phyloP scores from a whole-genome alignment of 2,797 vertebrate species.

The Enteromius treurensis region DNA sequence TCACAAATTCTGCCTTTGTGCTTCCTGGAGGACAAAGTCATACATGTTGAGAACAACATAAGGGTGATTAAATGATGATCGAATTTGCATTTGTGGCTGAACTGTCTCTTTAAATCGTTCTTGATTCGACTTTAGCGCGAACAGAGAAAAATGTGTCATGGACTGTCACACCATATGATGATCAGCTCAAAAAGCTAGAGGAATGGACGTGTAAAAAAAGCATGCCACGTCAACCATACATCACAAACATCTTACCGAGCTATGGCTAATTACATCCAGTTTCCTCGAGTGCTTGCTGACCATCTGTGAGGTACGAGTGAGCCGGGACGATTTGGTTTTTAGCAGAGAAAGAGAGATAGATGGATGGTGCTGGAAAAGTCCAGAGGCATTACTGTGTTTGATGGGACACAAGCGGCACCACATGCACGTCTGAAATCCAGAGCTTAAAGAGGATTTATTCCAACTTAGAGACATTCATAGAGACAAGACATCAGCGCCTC shows the following conservation, averaged over 20 bases:
- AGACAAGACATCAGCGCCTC: constrained; percentile 43
- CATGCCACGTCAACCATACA: not conserved
- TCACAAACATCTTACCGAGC: constrained; percentile 7
- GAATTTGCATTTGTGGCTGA: not conserved
- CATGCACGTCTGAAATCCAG: constrained; percentile 55
- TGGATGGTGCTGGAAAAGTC: not conserved
- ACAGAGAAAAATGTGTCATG: constrained; percentile 12
- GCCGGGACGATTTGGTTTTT: not conserved
- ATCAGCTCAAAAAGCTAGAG: not conserved
- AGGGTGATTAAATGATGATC: not conserved
- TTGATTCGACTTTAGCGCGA: not conserved
- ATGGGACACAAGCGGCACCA: constrained; percentile 43
- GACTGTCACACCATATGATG: constrained; percentile 5
- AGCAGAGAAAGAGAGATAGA: constrained; percentile 30
- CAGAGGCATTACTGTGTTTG: constrained; percentile 43
- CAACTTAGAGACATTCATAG: constrained; percentile 50
- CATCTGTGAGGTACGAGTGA: constrained; percentile 41
- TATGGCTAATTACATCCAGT: constrained; percentile 41
- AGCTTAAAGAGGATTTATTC: constrained; percentile 57
- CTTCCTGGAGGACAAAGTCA: not conserved
- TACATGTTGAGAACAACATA: not conserved
- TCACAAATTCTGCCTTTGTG: not conserved
- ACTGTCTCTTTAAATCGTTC: not conserved
- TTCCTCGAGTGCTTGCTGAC: constrained; percentile 48
- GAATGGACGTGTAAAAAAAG: not conserved